phyloP scores from a whole-genome alignment of 2,888 invertebrate genomes.

The Melangyna quadrimaculata region DNA sequence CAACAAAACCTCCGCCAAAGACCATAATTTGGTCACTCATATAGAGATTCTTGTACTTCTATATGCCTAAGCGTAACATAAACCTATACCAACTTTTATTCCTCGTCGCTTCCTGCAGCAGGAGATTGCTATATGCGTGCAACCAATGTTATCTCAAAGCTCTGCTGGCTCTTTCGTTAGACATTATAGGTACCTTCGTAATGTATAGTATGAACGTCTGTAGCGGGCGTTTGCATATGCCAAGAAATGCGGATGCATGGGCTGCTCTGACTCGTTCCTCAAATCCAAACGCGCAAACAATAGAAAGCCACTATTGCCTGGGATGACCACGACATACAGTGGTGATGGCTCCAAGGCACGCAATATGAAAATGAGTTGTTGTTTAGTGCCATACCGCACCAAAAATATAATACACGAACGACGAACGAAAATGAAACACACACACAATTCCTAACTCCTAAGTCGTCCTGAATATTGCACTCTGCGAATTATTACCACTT shows the following conservation, averaged over 20 bases:
- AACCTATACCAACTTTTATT: neutral
- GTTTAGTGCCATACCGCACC: conserved; percentile 65
- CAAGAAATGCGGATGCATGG: conserved; percentile 75
- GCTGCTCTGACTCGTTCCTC: conserved; percentile 64
- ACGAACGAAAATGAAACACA: neutral
- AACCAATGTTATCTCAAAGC: conserved; percentile 63
- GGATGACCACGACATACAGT: conserved; percentile 46
- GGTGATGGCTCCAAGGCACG: conserved; percentile 80
- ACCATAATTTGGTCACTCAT: conserved; percentile 69
- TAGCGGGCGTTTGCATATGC: conserved; percentile 71
- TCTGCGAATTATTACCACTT: conserved; percentile 68
- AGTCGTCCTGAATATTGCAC: conserved; percentile 36
- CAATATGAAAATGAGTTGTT: conserved; percentile 77
- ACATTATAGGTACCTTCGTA: neutral
- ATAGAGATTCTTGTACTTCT: conserved; percentile 33
- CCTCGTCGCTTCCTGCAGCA: conserved; percentile 6
- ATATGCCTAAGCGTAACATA: neutral
- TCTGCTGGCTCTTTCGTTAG: conserved; percentile 1
- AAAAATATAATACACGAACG: conserved; percentile 9
- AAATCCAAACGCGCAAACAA: conserved; percentile 71
- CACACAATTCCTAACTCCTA: neutral
- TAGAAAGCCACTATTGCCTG: conserved; percentile 55
- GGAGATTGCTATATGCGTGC: conserved; percentile 65
- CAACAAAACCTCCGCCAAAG: conserved; percentile 65
- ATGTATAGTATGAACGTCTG: neutral